A percentile compares a stretch with the other conserved stretches of the same genome.
Conservation (phyloP, 2,113 vertebrate species). For the Gymnorhina tibicen region DNA sequence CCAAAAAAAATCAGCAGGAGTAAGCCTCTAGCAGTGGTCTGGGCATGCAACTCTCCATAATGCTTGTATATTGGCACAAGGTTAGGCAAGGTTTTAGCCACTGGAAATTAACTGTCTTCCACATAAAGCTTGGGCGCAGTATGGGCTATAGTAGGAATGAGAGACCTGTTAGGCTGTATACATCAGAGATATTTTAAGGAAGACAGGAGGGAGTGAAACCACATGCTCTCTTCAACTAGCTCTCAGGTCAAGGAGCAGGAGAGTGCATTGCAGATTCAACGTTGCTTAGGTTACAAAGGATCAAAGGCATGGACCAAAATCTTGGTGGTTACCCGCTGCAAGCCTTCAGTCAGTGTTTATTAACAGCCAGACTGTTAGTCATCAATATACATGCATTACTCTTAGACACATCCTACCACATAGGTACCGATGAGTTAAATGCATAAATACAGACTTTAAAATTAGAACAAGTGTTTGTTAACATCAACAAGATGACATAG, state of each 20-base stretch:
- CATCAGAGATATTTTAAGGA: background rate
- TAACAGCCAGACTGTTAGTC: background rate
- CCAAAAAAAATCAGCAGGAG: background rate
- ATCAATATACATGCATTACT: background rate
- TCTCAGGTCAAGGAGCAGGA: background rate
- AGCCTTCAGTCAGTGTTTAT: background rate
- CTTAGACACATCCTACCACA: background rate
- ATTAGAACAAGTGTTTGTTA: background rate
- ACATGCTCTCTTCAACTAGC: accelerated
- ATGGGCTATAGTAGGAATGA: background rate
- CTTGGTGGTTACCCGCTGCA: background rate
- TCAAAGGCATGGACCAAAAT: background rate
- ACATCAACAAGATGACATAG: accelerated
- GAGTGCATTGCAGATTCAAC: background rate
- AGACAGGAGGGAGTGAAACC: background rate
- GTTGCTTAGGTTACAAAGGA: background rate
- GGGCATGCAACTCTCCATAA: too few species aligned
- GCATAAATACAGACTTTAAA: background rate
- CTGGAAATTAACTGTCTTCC: background rate
- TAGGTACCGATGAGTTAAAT: accelerated
- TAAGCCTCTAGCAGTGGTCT: background rate
- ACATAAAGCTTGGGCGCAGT: background rate
- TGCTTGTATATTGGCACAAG: too few species aligned
- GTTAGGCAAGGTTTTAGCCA: background rate
- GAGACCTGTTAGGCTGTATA: background rate